These are phyloP conservation scores for Otis tarda DNA, from an alignment of 2,113 vertebrate species.

Conservation along the genomic window DNA sequence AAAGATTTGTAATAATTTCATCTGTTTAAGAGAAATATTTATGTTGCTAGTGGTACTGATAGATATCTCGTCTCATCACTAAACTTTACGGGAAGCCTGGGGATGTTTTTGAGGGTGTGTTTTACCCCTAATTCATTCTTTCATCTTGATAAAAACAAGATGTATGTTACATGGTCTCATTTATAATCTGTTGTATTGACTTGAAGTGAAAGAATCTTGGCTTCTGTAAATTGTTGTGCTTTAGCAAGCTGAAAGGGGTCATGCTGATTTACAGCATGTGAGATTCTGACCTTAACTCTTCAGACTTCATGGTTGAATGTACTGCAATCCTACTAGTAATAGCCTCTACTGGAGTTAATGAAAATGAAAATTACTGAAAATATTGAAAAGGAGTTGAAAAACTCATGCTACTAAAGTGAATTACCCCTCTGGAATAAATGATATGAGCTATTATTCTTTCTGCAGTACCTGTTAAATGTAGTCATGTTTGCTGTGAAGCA, in stretches of 20 bases:
- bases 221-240: neutral
- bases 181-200: neutral
- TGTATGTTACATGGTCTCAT: neutral
- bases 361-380: neutral
- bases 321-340: neutral
- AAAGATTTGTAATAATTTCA: neutral
- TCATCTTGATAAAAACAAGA: neutral
- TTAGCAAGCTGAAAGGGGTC: neutral
- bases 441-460: neutral
- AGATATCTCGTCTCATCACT: neutral
- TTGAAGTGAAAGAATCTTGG: neutral
- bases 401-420: neutral
- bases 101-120: neutral
- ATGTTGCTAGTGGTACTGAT: neutral
- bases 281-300: neutral
- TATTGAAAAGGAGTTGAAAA: neutral
- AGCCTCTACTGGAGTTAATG: neutral
- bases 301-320: neutral
- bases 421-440: neutral
- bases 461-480: neutral
- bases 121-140: neutral
- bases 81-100: neutral
- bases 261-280: neutral
- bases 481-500: neutral
- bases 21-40: neutral